Conservation (phyloP, 2,113 vertebrate species). For the human (Homo sapiens) region GRCh38 chr1:169850001-169850500, state of each 20-base stretch:
- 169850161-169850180: constrained; percentile 21
- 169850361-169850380: not conserved
- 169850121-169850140: not conserved
- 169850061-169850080: not conserved
- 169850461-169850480: not conserved
- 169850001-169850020: not conserved
- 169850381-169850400: not conserved
- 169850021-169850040: not conserved
- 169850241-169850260: constrained; percentile 44
- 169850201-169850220: not conserved
- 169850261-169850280: constrained; percentile 94
- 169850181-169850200: not conserved
- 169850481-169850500: not conserved
- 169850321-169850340: constrained; percentile 92
- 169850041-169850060: not conserved
- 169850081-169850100: not conserved
- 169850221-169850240: not conserved
- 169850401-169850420: not conserved
- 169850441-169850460: constrained; percentile 12
- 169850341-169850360: constrained; percentile 88
- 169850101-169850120: not conserved
- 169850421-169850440: not conserved
- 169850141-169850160: not conserved
- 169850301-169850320: constrained; percentile 89
- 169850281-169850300: constrained; percentile 92